Conservation (phyloP, 2,888 invertebrate genomes). For the Ecliptopera silaceata region DNA sequence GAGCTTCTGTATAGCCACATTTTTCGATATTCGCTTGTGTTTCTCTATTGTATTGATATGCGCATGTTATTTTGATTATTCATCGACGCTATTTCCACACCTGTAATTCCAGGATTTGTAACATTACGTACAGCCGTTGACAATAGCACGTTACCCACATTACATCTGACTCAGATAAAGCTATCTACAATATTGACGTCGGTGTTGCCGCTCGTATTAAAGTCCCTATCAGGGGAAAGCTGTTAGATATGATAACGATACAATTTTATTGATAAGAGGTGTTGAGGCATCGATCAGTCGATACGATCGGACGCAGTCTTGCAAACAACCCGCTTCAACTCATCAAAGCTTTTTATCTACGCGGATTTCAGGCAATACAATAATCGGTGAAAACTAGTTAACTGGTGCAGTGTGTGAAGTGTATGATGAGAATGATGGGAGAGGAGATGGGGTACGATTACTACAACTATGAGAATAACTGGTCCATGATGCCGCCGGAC, state of each 20-base stretch:
- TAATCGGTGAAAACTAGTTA: constrained; percentile 22
- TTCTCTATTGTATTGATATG: background rate
- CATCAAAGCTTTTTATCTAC: constrained; percentile 42
- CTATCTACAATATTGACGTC: constrained; percentile 65
- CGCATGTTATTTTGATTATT: background rate
- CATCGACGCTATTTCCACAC: constrained; percentile 46
- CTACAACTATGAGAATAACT: constrained; percentile 84
- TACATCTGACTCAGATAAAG: constrained; percentile 71
- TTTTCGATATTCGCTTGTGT: background rate
- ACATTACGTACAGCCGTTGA: constrained; percentile 45
- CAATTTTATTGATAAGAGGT: constrained; percentile 79
- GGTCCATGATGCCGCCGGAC: constrained; percentile 88
- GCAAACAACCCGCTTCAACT: constrained; percentile 31
- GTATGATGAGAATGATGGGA: constrained; percentile 83
- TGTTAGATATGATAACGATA: constrained; percentile 80
- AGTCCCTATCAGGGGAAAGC: constrained; percentile 75
- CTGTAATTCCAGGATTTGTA: constrained; percentile 60
- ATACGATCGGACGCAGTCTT: constrained; percentile 51
- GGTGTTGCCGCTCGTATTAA: constrained; percentile 64
- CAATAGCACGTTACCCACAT: constrained; percentile 57
- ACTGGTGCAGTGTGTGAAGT: constrained; percentile 36
- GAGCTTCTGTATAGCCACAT: background rate
- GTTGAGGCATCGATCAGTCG: constrained; percentile 78
- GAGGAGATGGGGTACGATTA: constrained; percentile 84
- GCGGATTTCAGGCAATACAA: constrained; percentile 46